Evolutionary conservation across 2,113 vertebrate species (phyloP), one percentile per base, ranked within the genome.

Genomic region (Myrmecophaga tridactyla): DNA sequence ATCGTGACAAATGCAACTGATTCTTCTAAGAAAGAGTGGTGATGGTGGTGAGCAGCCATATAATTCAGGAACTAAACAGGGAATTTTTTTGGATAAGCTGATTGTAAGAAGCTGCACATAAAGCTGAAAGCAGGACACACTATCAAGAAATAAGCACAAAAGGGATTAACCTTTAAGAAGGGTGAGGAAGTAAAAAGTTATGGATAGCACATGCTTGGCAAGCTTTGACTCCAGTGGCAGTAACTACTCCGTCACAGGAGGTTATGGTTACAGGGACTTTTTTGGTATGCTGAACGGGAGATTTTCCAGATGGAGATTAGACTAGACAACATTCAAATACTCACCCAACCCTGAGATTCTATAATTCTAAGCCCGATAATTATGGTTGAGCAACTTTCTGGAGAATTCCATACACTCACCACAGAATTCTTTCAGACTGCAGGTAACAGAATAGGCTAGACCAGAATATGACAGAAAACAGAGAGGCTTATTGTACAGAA

Each of bases 341-440:
- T 21, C 15, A 75, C 9, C 9, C 36, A 65, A 21, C 7, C 43
- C n/a, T 48, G 58, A 58, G 43, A 18, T 34, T 39, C 4, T 75
- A 0, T 25, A 31, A 84, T 60, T 76, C 41, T 75, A 58, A 58
- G 18, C 14, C 43, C 62, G 84, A 1, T 10, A 48, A 43, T 18
- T 7, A 6, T 9, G 6, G 53, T 7, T 34, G 34, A 27, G 13
- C 2, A 10, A 20, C 23, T 43, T 51, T 62, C 9, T 41, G 23
- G 3, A 15, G 27, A 70, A 48, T 1, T 56, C 18, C 82, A 36
- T 3, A 4, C 0, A 25, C 20, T 25, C 21, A 14, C 48, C 34
- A 67, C 7, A 27, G 72, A 6, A 58, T 67, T 43, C 60, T 62
- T 73, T 56, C 56, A 3, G 41, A 41, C 15, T 60, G 27, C 20